Base-by-base conservation (phyloP, 2,113 vertebrate species). In the Nansenia antarctica region DNA sequence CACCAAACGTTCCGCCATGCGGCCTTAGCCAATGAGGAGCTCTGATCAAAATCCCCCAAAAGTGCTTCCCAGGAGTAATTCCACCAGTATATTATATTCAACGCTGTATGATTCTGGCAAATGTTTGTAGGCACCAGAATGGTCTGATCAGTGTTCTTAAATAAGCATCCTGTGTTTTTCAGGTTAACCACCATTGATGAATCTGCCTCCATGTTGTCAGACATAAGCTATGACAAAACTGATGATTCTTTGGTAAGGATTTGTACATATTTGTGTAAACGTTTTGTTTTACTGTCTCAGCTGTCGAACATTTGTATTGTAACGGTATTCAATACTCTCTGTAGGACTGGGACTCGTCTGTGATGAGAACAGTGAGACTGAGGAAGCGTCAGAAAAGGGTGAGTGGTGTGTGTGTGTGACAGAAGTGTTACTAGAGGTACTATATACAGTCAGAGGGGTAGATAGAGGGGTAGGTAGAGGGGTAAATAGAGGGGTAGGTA, bases 181-280 rank as follows among this genome's bases (percentile, higher is more conserved):
- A 98, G 96, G 80, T 87, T 98, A 77, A 94, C 90, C 76, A 95
- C 90, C 67, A 97, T 98, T 73, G 94, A 98, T 76, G 96, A 98
- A 91, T 98, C 96, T n/a, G 91, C 90, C 69, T 97, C 96, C 67
- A 89, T 96, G 86, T 87, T 98, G 84, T 98, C 96, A 30, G 96
- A 98, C 89, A 98, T 98, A 91, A 98, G 96, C 92, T 98, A 94
- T 86, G 96, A 98, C 90, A 95, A 96, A 88, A 96, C 95, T 0
- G 95, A 98, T 57, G 96, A 98, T 66, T 98, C 95, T 18, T 76
- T 98, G 95, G 96, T 98, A 96, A 62, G 47, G 63, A 20, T n/a
- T 67, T 32, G 9, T 27, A 2, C 14, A 24, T 4, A 11, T 4
- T 14, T 14, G 3, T 37, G 9, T 47, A 2, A n/a, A 18, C 7